Evolutionary conservation across 1,140 invertebrate genomes (phyloP), one percentile per base, ranked within the genome.

Genomic region (Saccostrea cuccullata): DNA sequence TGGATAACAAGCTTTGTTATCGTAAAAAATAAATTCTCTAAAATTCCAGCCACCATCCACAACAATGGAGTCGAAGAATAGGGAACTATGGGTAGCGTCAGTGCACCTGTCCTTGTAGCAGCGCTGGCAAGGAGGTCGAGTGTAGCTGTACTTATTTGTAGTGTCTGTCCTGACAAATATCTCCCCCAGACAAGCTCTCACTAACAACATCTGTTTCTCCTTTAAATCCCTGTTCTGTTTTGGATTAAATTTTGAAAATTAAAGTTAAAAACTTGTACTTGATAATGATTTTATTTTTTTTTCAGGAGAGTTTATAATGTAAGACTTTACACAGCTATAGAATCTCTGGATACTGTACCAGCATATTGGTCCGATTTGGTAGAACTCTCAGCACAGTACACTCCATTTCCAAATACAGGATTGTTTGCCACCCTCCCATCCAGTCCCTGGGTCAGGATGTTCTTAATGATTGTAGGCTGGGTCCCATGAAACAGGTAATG

Each of bases 1-100:
- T 26, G 93, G 93, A 85, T 93, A 93, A 84, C 91, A 91, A 26
- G 90, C 82, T 30, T 64, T 83, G 13, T 73, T 73, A 17, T 93
- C 91, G 87, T 92, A 93, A 2, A 93, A 89, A 86, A 92, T 90
- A 92, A 93, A 93, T 73, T 93, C 93, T 70, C 93, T 55, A 77
- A 93, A 93, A 17, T 89, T 88, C 88, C 88, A 91, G 11, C 67
- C 77, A 84, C 88, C 90, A 64, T 92, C 91, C 0, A 90, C 92
- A 17, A 93, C 84, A 17, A 93, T 91, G 11, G 93, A 93, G 60
- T 93, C 91, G 88, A 88, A 92, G 20, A 73, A 70, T 55, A 56
- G 55, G 17, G n/a, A 13, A 20, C 86, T 84, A 55, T 91, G 90
- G 13, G 84, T 36, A 5, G 60, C 2, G 17, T 91, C 58, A 23